phyloP scores from a whole-genome alignment of 2,888 invertebrate genomes.

The Eumacrocentrus americanus region DNA sequence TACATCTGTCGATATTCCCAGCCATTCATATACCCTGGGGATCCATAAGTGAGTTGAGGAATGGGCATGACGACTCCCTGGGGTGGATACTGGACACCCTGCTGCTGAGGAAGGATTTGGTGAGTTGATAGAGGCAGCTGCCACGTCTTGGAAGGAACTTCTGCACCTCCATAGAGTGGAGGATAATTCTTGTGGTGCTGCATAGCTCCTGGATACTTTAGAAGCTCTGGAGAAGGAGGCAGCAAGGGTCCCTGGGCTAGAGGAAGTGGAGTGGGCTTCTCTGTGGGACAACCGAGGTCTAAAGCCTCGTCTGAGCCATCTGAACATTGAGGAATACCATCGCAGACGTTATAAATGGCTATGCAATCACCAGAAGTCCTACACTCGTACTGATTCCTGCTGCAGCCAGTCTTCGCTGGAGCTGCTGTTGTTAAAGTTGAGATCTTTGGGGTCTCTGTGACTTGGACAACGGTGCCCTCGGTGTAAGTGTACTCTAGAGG shows the following conservation, averaged over 20 bases:
- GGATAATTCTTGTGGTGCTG: conserved; percentile 47
- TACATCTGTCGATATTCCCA: conserved; percentile 54
- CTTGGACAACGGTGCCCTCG: conserved; percentile 31
- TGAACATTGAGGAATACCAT: conserved; percentile 89
- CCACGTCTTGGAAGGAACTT: conserved; percentile 46
- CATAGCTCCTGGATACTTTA: conserved; percentile 50
- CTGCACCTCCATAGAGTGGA: conserved; percentile 45
- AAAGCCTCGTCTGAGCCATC: conserved; percentile 92
- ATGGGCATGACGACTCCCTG: conserved; percentile 42
- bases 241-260: conserved; percentile 39
- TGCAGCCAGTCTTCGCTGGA: conserved; percentile 65
- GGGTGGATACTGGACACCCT: conserved; percentile 44
- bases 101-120: conserved; percentile 39
- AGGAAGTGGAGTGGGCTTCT: conserved; percentile 59
- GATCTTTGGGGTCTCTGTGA: conserved; percentile 44
- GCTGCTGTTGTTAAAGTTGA: conserved; percentile 40
- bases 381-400: conserved; percentile 88
- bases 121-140: conserved; percentile 41
- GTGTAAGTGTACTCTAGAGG: conserved; percentile 47
- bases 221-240: conserved; percentile 38
- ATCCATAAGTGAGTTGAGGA: conserved; percentile 44
- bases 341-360: conserved; percentile 93
- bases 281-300: conserved; percentile 76
- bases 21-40: conserved; percentile 37
- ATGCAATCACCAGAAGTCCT: conserved; percentile 87